Percentiles rank a stretch among this genome's conserved stretches.
Conservation (phyloP, 1,140 invertebrate genomes). For the Phocides pigmalion region DNA sequence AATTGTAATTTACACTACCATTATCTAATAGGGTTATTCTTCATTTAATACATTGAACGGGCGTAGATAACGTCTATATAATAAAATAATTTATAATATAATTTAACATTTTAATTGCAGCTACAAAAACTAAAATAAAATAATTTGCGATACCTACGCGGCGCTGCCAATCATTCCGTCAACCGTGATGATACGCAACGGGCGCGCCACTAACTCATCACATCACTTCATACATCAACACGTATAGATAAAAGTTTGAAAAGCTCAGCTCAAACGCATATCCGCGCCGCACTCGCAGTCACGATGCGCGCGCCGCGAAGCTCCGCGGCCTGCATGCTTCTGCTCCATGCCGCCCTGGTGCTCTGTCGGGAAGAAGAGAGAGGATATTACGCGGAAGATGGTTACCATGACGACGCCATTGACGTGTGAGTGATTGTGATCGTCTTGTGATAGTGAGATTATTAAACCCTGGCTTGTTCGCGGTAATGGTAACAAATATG, state of each 20-base stretch:
- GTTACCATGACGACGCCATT: constrained; percentile 66
- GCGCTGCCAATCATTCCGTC: background rate
- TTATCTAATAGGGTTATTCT: too few relatives aligned
- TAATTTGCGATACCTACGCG: background rate
- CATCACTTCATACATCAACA: constrained; percentile 4
- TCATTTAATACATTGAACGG: too few relatives aligned
- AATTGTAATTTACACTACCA: too few relatives aligned
- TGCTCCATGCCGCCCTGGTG: constrained; percentile 63
- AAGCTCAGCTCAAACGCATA: constrained; percentile 66
- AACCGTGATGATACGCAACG: background rate
- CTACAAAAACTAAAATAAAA: too few relatives aligned
- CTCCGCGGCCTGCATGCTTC: constrained; percentile 58
- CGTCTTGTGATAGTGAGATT: constrained; percentile 5
- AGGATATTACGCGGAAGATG: constrained; percentile 71
- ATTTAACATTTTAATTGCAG: too few relatives aligned
- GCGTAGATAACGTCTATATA: too few relatives aligned
- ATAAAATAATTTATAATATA: too few relatives aligned
- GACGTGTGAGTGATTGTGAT: constrained; percentile 65
- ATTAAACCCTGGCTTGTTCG: background rate
- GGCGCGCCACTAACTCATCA: background rate
- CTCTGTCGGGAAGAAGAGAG: constrained; percentile 54
- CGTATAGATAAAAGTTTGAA: constrained; percentile 47
- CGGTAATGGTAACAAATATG: background rate
- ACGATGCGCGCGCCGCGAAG: constrained; percentile 72
- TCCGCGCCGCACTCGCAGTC: constrained; percentile 64